A percentile compares a stretch with the other conserved stretches of the same genome.
These are phyloP conservation scores for Tolypeutes matacus DNA, from an alignment of 2,797 vertebrate species.

Conservation along the genomic window DNA sequence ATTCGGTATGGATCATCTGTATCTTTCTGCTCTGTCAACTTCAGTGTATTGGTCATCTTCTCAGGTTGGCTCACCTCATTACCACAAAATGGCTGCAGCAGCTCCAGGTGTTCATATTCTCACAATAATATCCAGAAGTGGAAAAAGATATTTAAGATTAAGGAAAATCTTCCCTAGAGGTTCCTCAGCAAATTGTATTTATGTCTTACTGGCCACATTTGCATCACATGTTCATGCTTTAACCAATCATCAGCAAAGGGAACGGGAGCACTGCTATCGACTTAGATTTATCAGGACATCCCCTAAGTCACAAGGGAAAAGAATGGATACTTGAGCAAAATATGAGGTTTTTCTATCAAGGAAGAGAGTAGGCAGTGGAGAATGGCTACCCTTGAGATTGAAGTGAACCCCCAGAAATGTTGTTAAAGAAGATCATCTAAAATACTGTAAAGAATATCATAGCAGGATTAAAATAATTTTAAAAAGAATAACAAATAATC, in stretches of 20 bases:
- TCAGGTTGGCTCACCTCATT: background rate
- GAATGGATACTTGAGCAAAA: background rate
- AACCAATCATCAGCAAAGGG: background rate
- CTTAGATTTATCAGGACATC: background rate
- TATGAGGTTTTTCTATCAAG: background rate
- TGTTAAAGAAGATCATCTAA: constrained; percentile 21
- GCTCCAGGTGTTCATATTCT: background rate
- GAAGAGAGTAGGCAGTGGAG: background rate
- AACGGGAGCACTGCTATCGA: background rate
- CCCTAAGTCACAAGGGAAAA: constrained; percentile 9
- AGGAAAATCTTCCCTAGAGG: constrained; percentile 18
- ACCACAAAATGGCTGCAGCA: background rate
- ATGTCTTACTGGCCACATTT: constrained; percentile 31
- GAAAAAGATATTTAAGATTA: background rate
- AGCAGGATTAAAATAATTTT: background rate
- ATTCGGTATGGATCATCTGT: background rate
- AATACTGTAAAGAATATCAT: background rate
- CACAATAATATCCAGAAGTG: background rate
- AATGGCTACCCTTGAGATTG: background rate
- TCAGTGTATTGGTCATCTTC: background rate
- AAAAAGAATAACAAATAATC: constrained; percentile 12
- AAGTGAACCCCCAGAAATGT: background rate
- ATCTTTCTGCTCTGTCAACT: background rate
- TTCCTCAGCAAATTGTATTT: constrained; percentile 18
- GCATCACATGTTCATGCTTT: background rate